Evolutionary conservation across 2,888 invertebrate species (phyloP), one percentile per base, ranked within the genome.

Genomic region (Idaea biselata): DNA sequence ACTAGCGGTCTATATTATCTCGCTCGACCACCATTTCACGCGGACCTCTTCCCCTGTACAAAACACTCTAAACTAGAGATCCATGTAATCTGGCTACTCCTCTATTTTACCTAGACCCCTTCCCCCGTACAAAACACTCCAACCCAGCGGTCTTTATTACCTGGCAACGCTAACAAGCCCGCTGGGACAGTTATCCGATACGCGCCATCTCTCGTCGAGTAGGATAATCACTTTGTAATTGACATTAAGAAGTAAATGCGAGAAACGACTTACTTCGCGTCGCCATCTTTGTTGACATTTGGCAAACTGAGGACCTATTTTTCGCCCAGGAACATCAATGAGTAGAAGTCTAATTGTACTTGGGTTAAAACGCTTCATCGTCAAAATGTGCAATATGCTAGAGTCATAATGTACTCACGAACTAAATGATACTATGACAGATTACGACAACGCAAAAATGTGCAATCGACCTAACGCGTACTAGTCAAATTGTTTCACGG

Each of bases 211-310:
- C 83, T 75, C 79, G 84, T 31, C 72, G 80, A 87, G 79, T 83
- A 86, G 87, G 78, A 82, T 84, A 82, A 88, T 86, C 87, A 84
- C 82, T 76, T 72, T 78, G 65, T 87, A 87, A 86, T 87, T 87
- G 87, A 86, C 87, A 76, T 79, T 72, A 77, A 83, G 84, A 78
- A 75, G 75, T 79, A 81, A 80, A 82, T 82, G 77, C 74, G 78
- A 75, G 76, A 75, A 76, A 80, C 81, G 78, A 44, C 44, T 8
- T 44, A 44, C 3, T n/a, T 25, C 44, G 14, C 44, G 2, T 1
- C 44, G 44, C 44, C 44, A 44, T 44, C 44, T 44, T 44, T 44
- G 44, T 44, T 44, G 44, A 44, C 44, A 44, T 25, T 25, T 25
- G 1, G 25, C 25, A 25, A 25, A 3, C 5, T 25, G 25, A n/a